Conservation (phyloP, 2,888 invertebrate species). For the Odontocolon sp. region DNA sequence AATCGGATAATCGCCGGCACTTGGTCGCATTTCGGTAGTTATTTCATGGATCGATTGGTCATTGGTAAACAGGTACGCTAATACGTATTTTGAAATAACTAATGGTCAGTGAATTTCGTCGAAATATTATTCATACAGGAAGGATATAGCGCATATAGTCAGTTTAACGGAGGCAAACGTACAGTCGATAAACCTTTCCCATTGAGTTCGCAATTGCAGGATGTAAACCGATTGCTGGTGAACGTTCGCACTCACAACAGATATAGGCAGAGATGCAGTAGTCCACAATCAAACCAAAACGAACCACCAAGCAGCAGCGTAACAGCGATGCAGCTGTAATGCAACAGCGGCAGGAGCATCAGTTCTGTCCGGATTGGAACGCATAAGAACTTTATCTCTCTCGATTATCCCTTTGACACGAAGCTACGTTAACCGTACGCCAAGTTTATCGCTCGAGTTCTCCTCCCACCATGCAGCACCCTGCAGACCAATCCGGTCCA, state of each 20-base stretch:
- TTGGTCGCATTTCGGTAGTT: too few species aligned
- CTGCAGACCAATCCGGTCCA: conserved; percentile 27
- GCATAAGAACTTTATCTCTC: conserved; percentile 54
- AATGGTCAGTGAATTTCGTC: too few species aligned
- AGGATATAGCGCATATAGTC: not conserved
- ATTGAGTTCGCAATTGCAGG: conserved; percentile 22
- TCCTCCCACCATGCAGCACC: not conserved
- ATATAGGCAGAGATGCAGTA: not conserved
- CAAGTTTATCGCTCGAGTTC: conserved; percentile 57
- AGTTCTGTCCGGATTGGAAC: conserved; percentile 14
- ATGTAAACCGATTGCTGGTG: conserved; percentile 31
- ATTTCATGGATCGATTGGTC: too few species aligned
- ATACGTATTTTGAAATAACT: too few species aligned
- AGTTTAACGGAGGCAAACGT: not conserved
- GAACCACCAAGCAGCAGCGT: not conserved
- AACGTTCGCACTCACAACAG: not conserved
- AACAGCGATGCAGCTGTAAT: not conserved
- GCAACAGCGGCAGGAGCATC: conserved; percentile 12
- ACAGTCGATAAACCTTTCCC: conserved; percentile 22
- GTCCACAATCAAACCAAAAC: not conserved
- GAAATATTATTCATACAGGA: conserved; percentile 15
- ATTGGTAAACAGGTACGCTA: too few species aligned
- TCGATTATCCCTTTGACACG: conserved; percentile 56
- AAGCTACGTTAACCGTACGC: conserved; percentile 52
- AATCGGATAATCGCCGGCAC: too few species aligned